Evolutionary conservation across 2,888 invertebrate genomes (phyloP).

Genomic region (Standfussiana lucernea): DNA sequence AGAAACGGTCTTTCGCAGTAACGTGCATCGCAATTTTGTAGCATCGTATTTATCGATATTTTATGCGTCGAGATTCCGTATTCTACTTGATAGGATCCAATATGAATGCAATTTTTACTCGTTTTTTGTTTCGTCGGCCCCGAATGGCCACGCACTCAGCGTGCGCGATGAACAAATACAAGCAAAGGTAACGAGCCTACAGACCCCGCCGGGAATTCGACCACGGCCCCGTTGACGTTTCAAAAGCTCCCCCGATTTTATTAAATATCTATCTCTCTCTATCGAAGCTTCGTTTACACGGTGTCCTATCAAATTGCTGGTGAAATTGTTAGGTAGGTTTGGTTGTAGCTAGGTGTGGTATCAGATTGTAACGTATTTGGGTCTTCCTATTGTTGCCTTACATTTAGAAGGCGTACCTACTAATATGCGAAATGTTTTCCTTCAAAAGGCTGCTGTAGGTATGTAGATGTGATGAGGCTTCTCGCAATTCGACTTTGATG

Average conservation of each 20-base stretch:
- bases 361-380: not conserved
- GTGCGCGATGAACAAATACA: constrained; percentile 71
- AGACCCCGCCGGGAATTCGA: constrained; percentile 51
- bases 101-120: not conserved
- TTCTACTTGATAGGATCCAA: not conserved
- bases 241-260: constrained; percentile 46
- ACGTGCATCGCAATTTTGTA: too few species aligned
- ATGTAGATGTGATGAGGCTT: not conserved
- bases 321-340: constrained; percentile 19
- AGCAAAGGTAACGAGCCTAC: constrained; percentile 73
- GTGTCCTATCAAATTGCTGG: constrained; percentile 42
- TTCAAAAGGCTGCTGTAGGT: too few species aligned
- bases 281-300: constrained; percentile 54
- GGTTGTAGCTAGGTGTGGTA: not conserved
- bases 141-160: constrained; percentile 32
- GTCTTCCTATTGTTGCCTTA: not conserved
- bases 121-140: not conserved
- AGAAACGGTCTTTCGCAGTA: too few species aligned
- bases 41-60: too few species aligned
- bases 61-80: too few species aligned
- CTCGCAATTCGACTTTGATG: not conserved
- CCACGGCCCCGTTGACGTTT: constrained; percentile 56
- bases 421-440: not conserved
- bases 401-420: not conserved
- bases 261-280: constrained; percentile 40